Evolutionary conservation across 2,888 invertebrate genomes (phyloP), one percentile per base, ranked within the genome.

Genomic region (Spisula subtruncata): DNA sequence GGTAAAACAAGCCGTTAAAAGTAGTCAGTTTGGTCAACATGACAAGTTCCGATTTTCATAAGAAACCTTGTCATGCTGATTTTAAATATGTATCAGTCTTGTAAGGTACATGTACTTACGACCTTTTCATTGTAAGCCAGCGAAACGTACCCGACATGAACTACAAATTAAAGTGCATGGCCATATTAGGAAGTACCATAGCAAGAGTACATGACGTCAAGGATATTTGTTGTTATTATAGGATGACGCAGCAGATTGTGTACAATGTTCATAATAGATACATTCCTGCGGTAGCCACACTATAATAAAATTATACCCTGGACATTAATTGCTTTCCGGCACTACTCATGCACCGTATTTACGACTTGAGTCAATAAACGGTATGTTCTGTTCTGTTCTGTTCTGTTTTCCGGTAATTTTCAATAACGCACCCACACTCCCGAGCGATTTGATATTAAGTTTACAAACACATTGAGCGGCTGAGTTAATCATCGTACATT

Each of bases 361-460:
- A n/a, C n/a, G n/a, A n/a, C n/a, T n/a, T n/a, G n/a, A n/a, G n/a
- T n/a, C n/a, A n/a, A n/a, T n/a, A n/a, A n/a, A n/a, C n/a, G n/a
- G n/a, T n/a, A n/a, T n/a, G n/a, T n/a, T n/a, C n/a, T n/a, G n/a
- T n/a, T n/a, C n/a, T n/a, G n/a, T n/a, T n/a, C n/a, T n/a, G n/a
- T n/a, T n/a, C n/a, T n/a, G n/a, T n/a, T n/a, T n/a, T n/a, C n/a
- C 60, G 60, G 60, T 66, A 25, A 66, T 66, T 66, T 66, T 66
- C 60, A 66, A 66, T 12, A n/a, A 25, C 60, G 60, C 60, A 5
- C 60, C 60, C 12, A 25, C 25, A 66, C 25, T 10, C 5, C n/a
- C 6, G 10, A n/a, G 25, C 5, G 25, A n/a, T 5, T n/a, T n/a
- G n/a, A n/a, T n/a, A n/a, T n/a, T n/a, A n/a, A n/a, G n/a, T n/a